phyloP scores from a whole-genome alignment of 2,888 invertebrate genomes.

The Ligdia adustata region DNA sequence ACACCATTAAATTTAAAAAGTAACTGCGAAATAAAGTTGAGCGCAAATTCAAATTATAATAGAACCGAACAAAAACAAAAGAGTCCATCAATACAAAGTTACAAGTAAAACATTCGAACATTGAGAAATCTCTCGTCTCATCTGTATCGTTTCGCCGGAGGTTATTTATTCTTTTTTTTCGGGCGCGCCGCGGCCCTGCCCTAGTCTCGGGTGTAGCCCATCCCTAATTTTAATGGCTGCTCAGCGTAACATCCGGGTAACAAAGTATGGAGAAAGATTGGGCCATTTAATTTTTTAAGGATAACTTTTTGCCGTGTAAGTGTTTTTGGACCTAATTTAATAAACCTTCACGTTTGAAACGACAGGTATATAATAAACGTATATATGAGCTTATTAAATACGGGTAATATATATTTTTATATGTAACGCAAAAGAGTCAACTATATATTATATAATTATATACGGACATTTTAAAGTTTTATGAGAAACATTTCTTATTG shows the following conservation, averaged over 20 bases:
- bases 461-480: no score
- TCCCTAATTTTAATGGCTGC: conserved; percentile 85
- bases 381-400: no score
- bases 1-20: no score
- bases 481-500: no score
- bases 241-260: conserved; percentile 73
- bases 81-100: conserved; percentile 69
- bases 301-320: background rate
- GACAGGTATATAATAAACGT: no score
- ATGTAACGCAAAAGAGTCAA: no score
- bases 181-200: conserved; percentile 75
- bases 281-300: conserved; percentile 28
- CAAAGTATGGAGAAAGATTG: conserved; percentile 62
- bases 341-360: no score
- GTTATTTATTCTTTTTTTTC: conserved; percentile 70
- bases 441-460: no score
- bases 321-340: background rate
- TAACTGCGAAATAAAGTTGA: no score
- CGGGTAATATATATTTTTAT: no score
- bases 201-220: conserved; percentile 77
- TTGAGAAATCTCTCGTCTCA: conserved; percentile 80
- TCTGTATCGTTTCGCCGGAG: conserved; percentile 64
- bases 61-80: conserved; percentile 46
- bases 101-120: conserved; percentile 73
- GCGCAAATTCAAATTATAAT: no score